phyloP scores from a whole-genome alignment of 2,888 invertebrate species.

The Drosophila multiciliata region DNA sequence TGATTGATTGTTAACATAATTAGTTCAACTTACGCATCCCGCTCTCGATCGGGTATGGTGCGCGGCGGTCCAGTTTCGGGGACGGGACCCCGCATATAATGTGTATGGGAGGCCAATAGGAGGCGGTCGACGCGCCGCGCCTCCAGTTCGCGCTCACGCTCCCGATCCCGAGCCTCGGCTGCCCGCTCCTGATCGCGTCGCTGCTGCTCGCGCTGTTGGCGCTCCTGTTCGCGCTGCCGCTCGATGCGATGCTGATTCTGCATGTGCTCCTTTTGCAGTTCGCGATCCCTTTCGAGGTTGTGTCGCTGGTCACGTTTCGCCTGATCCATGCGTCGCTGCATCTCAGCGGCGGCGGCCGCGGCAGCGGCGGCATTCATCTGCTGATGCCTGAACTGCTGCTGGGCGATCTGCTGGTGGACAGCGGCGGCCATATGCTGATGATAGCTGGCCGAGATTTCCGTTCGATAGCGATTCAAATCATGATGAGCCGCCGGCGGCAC shows the following conservation, averaged over 20 bases:
- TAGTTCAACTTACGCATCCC: constrained; percentile 82
- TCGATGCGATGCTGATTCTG: constrained; percentile 78
- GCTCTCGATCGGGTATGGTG: constrained; percentile 83
- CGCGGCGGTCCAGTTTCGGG: constrained; percentile 83
- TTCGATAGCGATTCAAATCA: constrained; percentile 84
- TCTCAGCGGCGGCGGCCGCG: constrained; percentile 70
- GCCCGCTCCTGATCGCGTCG: constrained; percentile 74
- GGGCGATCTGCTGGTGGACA: constrained; percentile 75
- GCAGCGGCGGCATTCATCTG: constrained; percentile 71
- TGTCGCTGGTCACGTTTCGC: constrained; percentile 78
- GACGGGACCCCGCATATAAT: constrained; percentile 78
- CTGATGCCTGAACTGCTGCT: constrained; percentile 80
- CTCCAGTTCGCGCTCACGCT: constrained; percentile 72
- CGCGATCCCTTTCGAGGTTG: constrained; percentile 76
- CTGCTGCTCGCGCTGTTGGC: constrained; percentile 74
- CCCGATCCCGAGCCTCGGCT: constrained; percentile 81
- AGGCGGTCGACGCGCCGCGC: constrained; percentile 81
- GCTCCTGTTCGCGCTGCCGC: constrained; percentile 80
- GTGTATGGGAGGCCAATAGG: constrained; percentile 54
- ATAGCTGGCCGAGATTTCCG: constrained; percentile 84
- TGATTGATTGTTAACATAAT: background rate
- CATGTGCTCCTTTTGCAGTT: constrained; percentile 81
- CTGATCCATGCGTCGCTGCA: constrained; percentile 78
- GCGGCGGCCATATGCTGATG: constrained; percentile 82
- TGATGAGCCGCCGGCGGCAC: constrained; percentile 81